phyloP scores from a whole-genome alignment of 1,140 invertebrate species.

The Telenomus remus region DNA sequence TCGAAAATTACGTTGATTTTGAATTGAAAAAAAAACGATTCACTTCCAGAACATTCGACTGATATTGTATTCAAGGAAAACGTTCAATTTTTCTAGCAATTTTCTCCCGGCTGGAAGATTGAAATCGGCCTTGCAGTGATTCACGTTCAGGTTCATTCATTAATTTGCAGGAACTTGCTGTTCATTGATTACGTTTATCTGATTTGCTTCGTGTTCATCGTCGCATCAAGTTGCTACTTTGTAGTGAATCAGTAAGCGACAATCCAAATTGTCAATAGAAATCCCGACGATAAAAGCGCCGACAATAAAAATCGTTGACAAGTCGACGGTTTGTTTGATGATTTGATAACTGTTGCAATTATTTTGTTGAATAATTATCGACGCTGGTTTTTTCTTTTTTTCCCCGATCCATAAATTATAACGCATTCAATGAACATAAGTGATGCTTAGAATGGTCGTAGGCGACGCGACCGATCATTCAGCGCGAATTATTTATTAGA shows the following conservation, averaged over 20 bases:
- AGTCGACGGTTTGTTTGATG: no score
- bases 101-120: background rate
- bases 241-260: background rate
- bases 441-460: slow-evolving; percentile 9
- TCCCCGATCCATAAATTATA: slow-evolving; percentile 1
- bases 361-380: no score
- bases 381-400: background rate
- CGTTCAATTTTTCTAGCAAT: background rate
- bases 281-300: no score
- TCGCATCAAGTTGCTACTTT: background rate
- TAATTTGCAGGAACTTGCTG: slow-evolving; percentile 14
- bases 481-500: slow-evolving; percentile 27
- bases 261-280: no score
- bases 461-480: slow-evolving; percentile 15
- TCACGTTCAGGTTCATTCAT: slow-evolving; percentile 35
- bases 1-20: no score
- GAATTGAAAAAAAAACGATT: background rate
- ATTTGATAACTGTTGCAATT: background rate
- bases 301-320: no score
- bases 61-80: background rate
- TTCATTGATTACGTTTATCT: slow-evolving; percentile 25
- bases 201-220: slow-evolving; percentile 1
- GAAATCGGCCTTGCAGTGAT: slow-evolving; percentile 11
- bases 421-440: slow-evolving; percentile 7
- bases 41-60: background rate